Base-by-base conservation (phyloP, 2,797 vertebrate species). In the Rhinophrynus dorsalis region DNA sequence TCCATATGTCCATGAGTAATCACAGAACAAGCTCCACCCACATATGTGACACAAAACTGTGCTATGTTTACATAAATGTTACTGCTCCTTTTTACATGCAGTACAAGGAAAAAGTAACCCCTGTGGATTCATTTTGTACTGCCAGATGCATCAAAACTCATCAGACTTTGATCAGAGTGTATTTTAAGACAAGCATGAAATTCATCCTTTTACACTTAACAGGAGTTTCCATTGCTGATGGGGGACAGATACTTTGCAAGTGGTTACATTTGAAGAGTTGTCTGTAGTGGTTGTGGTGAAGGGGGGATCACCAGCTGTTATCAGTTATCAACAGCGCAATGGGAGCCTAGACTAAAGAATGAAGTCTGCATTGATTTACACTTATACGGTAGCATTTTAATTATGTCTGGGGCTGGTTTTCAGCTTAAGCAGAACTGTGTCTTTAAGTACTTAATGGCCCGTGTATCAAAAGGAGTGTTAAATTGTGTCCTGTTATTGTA, bases 251-350 rank as follows among this genome's bases (percentile, higher is more conserved):
- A 32, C 38, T 27, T 56, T 26, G 11, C 29, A 18, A 44, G 40
- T 48, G 27, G 24, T 51, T 1, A 10, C 11, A 27, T 15, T n/a
- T 50, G 55, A 58, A 37, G 55, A 8, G 33, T 29, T 55, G 35
- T 42, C 48, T 55, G 12, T 27, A 42, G 33, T 52, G 27, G 61
- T 32, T 52, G 47, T 27, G 13, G n/a, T 29, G 62, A 55, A 38
- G n/a, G 26, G 24, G 50, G 33, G 51, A 44, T 66, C 38, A 3
- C 38, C 62, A 66, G 37, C 48, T 66, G 48, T 54, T 65, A 35
- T 64, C 47, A 51, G 57, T 45, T 60, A 63, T 64, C 45, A 51
- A 15, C 12, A 51, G 40, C 18, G 33, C 47, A 65, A 52, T 54
- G 48, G 61, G 61, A 65, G 26, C 29, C 48, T n/a, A 18, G 23